Percentiles rank a stretch among this genome's conserved stretches.
phyloP scores from a whole-genome alignment of 2,888 invertebrate species.

The Eurytoma adleriae region DNA sequence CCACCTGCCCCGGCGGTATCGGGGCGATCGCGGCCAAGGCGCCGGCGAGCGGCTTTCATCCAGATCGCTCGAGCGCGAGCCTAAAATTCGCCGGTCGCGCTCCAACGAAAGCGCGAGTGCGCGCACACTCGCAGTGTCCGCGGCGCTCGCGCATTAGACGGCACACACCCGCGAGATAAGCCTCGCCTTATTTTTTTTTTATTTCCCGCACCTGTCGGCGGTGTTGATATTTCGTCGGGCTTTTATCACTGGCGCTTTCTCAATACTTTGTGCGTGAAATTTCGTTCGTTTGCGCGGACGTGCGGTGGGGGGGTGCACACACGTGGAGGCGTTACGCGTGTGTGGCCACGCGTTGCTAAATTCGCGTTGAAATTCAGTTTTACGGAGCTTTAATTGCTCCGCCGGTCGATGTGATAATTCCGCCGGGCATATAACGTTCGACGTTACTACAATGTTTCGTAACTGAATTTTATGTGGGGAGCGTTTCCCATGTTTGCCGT shows the following conservation, averaged over 20 bases:
- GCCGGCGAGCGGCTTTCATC: conserved; percentile 35
- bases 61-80: neutral
- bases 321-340: neutral
- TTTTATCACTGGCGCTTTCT: neutral
- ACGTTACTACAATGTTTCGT: neutral
- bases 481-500: too few species aligned
- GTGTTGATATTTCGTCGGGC: too few species aligned
- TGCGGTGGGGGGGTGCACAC: neutral
- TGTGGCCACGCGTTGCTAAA: conserved; percentile 20
- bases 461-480: neutral
- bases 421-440: neutral
- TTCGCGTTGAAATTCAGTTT: conserved; percentile 1
- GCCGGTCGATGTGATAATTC: neutral
- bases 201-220: neutral
- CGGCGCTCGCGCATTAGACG: too few species aligned
- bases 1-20: conserved; percentile 13
- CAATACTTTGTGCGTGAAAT: neutral
- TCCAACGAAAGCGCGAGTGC: neutral
- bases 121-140: too few species aligned
- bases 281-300: neutral
- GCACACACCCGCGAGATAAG: neutral
- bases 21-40: conserved; percentile 48
- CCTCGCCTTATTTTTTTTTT: neutral
- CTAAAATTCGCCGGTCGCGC: too few species aligned
- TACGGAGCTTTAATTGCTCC: conserved; percentile 15